phyloP scores from a whole-genome alignment of 2,888 invertebrate genomes.

The Drosophila limbata region DNA sequence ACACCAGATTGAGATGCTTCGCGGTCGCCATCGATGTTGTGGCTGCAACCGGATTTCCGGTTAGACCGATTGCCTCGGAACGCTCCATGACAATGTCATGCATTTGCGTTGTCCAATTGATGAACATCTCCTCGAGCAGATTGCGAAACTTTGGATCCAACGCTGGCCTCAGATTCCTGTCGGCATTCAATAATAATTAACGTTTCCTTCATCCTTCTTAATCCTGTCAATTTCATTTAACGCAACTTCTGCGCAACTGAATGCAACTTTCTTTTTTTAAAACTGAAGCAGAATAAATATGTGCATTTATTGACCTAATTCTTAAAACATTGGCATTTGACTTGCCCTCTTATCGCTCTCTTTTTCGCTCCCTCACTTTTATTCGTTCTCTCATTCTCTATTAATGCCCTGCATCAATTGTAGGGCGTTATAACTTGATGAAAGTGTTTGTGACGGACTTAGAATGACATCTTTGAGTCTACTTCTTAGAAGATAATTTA shows the following conservation, averaged over 20 bases:
- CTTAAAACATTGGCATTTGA: conserved; percentile 31
- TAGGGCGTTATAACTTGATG: background rate
- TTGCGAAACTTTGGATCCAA: conserved; percentile 85
- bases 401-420: background rate
- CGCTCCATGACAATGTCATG: conserved; percentile 85
- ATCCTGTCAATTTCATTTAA: conserved; percentile 20
- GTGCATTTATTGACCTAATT: conserved; percentile 58
- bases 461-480: background rate
- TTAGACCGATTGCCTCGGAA: conserved; percentile 65
- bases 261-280: conserved; percentile 21
- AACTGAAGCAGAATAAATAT: background rate
- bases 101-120: conserved; percentile 94
- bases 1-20: conserved; percentile 53
- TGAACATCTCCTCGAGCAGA: conserved; percentile 93
- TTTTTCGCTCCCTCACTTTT: background rate
- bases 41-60: background rate
- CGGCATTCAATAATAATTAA: conserved; percentile 22
- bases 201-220: conserved; percentile 6
- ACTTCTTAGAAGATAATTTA: too few relatives aligned
- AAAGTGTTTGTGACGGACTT: background rate
- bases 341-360: conserved; percentile 3
- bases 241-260: conserved; percentile 25
- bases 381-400: background rate
- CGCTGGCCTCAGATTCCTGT: conserved; percentile 68
- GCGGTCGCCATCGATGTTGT: conserved; percentile 10